Conservation (phyloP, 2,113 vertebrate species). For the Nothobranchius furzeri region DNA sequence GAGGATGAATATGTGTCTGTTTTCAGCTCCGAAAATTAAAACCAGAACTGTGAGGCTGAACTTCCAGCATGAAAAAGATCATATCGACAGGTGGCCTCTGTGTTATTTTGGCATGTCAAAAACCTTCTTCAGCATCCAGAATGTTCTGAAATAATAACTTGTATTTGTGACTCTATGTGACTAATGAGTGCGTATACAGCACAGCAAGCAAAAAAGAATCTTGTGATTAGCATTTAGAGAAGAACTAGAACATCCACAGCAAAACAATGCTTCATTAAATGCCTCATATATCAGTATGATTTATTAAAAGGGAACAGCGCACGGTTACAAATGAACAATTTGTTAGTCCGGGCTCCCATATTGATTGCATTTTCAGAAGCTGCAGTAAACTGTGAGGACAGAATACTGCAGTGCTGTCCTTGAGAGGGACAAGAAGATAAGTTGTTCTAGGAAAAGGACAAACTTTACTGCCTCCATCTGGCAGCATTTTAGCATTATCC, state of each 20-base stretch:
- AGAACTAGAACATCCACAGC: constrained; percentile 12
- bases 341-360: neutral
- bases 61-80: constrained; percentile 7
- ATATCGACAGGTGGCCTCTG: neutral
- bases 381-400: constrained; percentile 23
- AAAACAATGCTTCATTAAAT: constrained; percentile 3
- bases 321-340: neutral
- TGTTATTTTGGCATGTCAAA: constrained; percentile 14
- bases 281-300: neutral
- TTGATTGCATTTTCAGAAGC: constrained; percentile 10
- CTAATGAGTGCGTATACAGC: neutral
- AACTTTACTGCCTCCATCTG: constrained; percentile 17
- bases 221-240: constrained; percentile 6
- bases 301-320: constrained; percentile 3
- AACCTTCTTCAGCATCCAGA: neutral
- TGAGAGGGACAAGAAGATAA: constrained; percentile 7
- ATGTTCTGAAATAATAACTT: constrained; percentile 11
- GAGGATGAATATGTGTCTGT: neutral
- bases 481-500: constrained; percentile 14
- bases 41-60: constrained; percentile 5
- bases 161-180: neutral
- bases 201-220: neutral
- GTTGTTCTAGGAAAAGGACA: constrained; percentile 10
- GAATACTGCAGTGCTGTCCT: constrained; percentile 15
- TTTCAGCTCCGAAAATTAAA: constrained; percentile 8